Conservation (phyloP, 2,797 vertebrate genomes). For the Chaenodraco wilsoni region DNA sequence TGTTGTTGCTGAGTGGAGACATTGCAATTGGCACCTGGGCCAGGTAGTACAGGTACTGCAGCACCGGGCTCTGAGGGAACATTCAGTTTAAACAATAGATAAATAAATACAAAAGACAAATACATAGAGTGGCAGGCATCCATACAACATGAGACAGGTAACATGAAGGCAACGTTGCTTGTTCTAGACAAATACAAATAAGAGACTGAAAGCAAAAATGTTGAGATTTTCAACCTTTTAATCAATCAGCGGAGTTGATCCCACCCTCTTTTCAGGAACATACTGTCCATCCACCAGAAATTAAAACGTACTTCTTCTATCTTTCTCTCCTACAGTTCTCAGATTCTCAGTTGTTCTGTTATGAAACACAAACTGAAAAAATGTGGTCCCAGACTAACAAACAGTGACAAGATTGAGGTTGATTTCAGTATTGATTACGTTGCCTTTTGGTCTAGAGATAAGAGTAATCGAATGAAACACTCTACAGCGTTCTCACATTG, state of each 20-base stretch:
- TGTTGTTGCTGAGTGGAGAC: slow-evolving; percentile 99
- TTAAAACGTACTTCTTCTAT: not conserved
- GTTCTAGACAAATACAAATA: too few species aligned
- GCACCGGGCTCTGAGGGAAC: slow-evolving; percentile 90
- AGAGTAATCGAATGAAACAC: not conserved
- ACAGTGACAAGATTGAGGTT: not conserved
- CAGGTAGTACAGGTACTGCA: slow-evolving; percentile 97
- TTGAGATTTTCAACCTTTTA: too few species aligned
- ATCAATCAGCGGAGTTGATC: too few species aligned
- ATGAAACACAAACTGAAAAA: not conserved
- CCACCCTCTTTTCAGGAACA: slow-evolving; percentile 6
- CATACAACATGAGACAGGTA: too few species aligned
- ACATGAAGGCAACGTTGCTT: too few species aligned
- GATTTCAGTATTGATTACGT: not conserved
- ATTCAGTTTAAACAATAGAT: slow-evolving; percentile 26
- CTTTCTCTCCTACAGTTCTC: not conserved
- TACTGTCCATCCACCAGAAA: not conserved
- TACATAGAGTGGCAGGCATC: not conserved
- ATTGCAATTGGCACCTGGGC: slow-evolving; percentile 97
- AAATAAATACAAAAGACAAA: not conserved
- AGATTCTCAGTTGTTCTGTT: not conserved
- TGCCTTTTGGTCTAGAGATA: not conserved
- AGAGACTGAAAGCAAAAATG: too few species aligned
- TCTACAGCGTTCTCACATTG: not conserved
- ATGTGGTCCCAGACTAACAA: not conserved